Evolutionary conservation across 1,140 invertebrate species (phyloP).

Genomic region (Apis dorsata): DNA sequence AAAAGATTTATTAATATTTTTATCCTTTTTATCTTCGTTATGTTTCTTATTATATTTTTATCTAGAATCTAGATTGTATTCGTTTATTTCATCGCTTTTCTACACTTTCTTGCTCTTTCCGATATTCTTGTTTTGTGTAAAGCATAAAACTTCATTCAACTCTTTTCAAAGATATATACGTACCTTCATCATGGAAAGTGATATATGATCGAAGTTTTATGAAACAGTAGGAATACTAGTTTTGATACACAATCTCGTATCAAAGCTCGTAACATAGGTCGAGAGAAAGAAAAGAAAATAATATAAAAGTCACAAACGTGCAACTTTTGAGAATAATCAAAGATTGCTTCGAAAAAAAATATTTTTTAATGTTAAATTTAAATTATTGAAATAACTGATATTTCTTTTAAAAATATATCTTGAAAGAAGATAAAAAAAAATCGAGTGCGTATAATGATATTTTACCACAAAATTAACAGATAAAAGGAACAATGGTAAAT

Average conservation of each 20-base stretch:
- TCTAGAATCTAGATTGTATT: no score
- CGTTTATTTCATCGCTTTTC: background rate
- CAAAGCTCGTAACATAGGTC: background rate
- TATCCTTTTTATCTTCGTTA: no score
- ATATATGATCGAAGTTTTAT: constrained; percentile 24
- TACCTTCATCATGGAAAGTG: constrained; percentile 6
- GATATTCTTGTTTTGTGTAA: background rate
- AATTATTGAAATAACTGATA: no score
- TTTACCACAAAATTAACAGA: background rate
- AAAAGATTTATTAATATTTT: no score
- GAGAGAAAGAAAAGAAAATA: background rate
- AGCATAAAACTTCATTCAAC: background rate
- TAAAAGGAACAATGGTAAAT: background rate
- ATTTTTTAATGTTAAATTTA: no score
- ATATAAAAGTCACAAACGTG: background rate
- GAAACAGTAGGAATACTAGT: constrained; percentile 13
- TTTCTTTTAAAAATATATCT: no score
- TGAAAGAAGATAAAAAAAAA: background rate
- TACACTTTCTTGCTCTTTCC: background rate
- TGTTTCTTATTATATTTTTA: no score
- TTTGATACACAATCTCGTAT: background rate
- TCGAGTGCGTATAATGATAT: no score
- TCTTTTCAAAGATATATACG: background rate
- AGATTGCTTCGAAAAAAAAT: no score
- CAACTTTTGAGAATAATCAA: background rate